Evolutionary conservation across 1,140 invertebrate species (phyloP).

Genomic region (Elymnias hypermnestra): DNA sequence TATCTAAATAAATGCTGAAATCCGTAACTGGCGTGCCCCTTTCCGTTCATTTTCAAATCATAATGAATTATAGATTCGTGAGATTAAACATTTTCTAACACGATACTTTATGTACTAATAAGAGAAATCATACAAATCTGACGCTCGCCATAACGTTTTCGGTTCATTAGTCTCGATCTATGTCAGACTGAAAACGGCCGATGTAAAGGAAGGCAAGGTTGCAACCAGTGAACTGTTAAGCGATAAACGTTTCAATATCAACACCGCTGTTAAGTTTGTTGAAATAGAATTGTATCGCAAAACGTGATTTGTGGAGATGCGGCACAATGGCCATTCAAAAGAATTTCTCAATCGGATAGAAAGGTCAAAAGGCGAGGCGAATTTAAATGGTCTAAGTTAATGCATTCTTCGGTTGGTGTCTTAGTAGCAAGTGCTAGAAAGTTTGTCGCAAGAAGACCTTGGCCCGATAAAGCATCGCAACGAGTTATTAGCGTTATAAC

Average conservation of each 20-base stretch:
- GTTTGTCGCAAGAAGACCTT: slow-evolving; percentile 60
- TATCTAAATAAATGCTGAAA: slow-evolving; percentile 18
- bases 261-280: slow-evolving; percentile 27
- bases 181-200: slow-evolving; percentile 53
- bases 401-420: slow-evolving; percentile 38
- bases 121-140: slow-evolving; percentile 63
- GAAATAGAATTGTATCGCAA: slow-evolving; percentile 16
- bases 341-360: slow-evolving; percentile 49
- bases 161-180: slow-evolving; percentile 58
- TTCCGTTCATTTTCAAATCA: slow-evolving; percentile 38
- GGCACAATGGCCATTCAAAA: slow-evolving; percentile 39
- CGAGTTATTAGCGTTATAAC: slow-evolving; percentile 55
- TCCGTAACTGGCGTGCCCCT: slow-evolving; percentile 29
- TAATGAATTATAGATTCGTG: slow-evolving; percentile 49
- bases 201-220: slow-evolving; percentile 61
- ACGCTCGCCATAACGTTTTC: slow-evolving; percentile 47
- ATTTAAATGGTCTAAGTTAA: slow-evolving; percentile 51
- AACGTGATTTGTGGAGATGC: slow-evolving; percentile 16
- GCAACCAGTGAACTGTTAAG: slow-evolving; percentile 50
- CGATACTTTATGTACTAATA: slow-evolving; percentile 42
- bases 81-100: slow-evolving; percentile 36
- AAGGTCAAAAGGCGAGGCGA: slow-evolving; percentile 66
- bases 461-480: slow-evolving; percentile 55
- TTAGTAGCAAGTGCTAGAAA: slow-evolving; percentile 63
- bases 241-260: slow-evolving; percentile 51